These are phyloP conservation scores for Blastobasis adustella DNA, from an alignment of 2,888 invertebrate genomes.

Conservation along the genomic window DNA sequence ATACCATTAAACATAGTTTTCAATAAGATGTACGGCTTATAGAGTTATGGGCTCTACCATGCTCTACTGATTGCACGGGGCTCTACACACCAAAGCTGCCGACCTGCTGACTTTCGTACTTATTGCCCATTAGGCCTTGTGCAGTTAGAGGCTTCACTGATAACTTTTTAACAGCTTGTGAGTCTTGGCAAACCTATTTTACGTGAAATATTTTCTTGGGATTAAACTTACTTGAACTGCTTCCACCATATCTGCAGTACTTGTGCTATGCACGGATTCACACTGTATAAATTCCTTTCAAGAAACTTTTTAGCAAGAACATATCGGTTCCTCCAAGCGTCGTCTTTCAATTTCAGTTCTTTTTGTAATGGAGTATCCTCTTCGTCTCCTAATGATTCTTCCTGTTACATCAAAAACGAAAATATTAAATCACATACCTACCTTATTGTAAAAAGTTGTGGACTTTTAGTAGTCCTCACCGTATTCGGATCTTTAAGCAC, in stretches of 20 bases:
- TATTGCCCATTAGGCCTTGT: too few species aligned
- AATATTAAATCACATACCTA: too few species aligned
- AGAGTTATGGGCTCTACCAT: too few species aligned
- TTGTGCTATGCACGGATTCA: constrained; percentile 88
- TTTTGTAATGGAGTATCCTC: constrained; percentile 70
- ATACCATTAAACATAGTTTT: too few species aligned
- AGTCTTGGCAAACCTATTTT: too few species aligned
- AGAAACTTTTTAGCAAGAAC: constrained; percentile 43
- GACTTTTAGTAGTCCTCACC: constrained; percentile 24
- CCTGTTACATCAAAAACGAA: constrained; percentile 26
- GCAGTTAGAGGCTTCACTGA: too few species aligned
- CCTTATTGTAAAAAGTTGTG: too few species aligned
- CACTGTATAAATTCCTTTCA: constrained; percentile 78
- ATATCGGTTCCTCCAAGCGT: constrained; percentile 78
- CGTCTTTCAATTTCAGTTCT: constrained; percentile 77
- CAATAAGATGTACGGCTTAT: too few species aligned
- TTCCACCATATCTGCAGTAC: constrained; percentile 88
- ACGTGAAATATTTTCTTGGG: background rate
- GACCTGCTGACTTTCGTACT: too few species aligned
- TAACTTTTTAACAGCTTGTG: too few species aligned
- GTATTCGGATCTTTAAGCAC: constrained; percentile 85
- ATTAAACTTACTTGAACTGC: constrained; percentile 77
- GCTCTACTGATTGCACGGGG: too few species aligned
- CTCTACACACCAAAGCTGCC: too few species aligned
- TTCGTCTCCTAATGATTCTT: constrained; percentile 57